Evolutionary conservation across 2,888 invertebrate species (phyloP).

Genomic region (Macaria liturata): DNA sequence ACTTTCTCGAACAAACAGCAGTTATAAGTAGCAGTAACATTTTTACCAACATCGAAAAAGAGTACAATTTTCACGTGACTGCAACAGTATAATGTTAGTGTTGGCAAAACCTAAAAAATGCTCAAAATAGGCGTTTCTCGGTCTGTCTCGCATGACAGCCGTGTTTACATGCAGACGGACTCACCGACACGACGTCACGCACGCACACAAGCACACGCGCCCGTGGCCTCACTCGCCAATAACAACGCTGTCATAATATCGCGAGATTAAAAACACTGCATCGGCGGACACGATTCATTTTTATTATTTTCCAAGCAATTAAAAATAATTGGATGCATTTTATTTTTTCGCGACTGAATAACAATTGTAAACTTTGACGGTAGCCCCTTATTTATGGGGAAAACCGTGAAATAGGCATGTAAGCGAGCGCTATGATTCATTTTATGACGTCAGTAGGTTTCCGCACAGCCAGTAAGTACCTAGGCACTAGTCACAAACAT

Average conservation of each 20-base stretch:
- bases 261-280: slow-evolving; percentile 24
- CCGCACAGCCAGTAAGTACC: no score
- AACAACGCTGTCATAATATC: slow-evolving; percentile 40
- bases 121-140: slow-evolving; percentile 44
- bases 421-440: no score
- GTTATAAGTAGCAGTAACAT: no score
- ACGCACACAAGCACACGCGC: slow-evolving; percentile 65
- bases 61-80: no score
- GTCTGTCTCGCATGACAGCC: slow-evolving; percentile 54
- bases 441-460: no score
- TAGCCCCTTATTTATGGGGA: no score
- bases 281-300: slow-evolving; percentile 25
- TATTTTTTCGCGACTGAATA: not conserved
- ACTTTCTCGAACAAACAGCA: no score
- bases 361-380: not conserved
- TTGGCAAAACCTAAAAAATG: not conserved
- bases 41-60: no score
- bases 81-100: no score
- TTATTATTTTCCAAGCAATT: slow-evolving; percentile 11
- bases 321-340: slow-evolving; percentile 8
- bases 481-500: no score
- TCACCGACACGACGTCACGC: slow-evolving; percentile 71
- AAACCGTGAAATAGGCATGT: no score
- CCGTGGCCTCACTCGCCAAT: slow-evolving; percentile 72
- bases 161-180: slow-evolving; percentile 63